phyloP scores from a whole-genome alignment of 2,797 vertebrate species.

The Parauchenoglanis punctatus region DNA sequence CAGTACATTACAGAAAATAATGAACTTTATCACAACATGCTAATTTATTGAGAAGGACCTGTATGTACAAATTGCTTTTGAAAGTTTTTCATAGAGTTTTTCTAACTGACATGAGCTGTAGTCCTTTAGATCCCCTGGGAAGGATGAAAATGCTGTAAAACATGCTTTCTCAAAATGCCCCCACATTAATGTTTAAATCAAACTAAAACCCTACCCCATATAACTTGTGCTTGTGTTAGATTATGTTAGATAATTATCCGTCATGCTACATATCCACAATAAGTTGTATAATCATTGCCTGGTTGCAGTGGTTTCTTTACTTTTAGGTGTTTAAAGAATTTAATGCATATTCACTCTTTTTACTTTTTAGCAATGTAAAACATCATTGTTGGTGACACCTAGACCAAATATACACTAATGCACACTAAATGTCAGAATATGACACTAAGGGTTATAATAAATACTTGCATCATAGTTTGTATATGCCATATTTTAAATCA shows the following conservation, averaged over 20 bases:
- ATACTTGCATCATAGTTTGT: background rate
- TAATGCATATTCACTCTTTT: constrained; percentile 16
- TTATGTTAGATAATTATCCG: background rate
- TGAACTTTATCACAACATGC: too few species aligned
- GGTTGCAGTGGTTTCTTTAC: constrained; percentile 57
- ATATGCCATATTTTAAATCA: background rate
- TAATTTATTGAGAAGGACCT: too few species aligned
- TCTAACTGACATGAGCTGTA: background rate
- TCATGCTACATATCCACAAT: constrained; percentile 1
- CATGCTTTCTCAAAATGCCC: background rate
- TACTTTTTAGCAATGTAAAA: background rate
- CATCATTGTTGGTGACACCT: background rate
- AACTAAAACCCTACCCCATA: constrained; percentile 2
- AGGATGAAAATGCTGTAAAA: background rate
- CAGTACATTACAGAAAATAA: too few species aligned
- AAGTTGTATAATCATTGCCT: constrained; percentile 51
- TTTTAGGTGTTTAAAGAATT: constrained; percentile 1
- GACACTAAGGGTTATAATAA: constrained; percentile 5
- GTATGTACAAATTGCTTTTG: background rate
- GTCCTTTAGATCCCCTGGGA: background rate
- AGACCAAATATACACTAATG: constrained; percentile 14
- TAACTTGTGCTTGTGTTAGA: background rate
- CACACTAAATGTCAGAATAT: constrained; percentile 4
- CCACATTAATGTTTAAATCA: constrained; percentile 7
- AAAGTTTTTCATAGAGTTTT: background rate